A percentile compares a stretch with the other conserved stretches of the same genome.
phyloP scores from a whole-genome alignment of 2,113 vertebrate species.

The Tenrec ecaudatus region DNA sequence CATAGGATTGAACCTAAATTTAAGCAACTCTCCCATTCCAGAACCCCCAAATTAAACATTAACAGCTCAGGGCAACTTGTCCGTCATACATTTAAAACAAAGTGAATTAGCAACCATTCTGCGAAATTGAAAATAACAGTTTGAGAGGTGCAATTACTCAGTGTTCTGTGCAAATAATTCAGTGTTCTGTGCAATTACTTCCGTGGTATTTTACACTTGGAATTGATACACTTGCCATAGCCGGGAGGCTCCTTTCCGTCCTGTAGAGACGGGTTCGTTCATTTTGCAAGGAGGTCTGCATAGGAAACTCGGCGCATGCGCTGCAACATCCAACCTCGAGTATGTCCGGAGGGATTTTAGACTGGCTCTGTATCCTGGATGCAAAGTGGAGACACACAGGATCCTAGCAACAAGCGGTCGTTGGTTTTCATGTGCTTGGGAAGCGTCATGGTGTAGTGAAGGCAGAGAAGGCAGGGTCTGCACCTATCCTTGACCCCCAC shows the following conservation, averaged over 20 bases:
- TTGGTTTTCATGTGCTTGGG: conserved; percentile 36
- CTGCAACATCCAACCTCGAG: background rate
- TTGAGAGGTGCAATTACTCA: conserved; percentile 1
- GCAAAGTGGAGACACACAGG: background rate
- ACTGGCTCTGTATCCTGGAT: conserved; percentile 27
- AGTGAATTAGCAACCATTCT: conserved; percentile 50
- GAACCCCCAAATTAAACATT: conserved; percentile 45
- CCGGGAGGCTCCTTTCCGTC: conserved; percentile 18
- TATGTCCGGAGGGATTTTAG: background rate
- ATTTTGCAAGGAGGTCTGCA: background rate
- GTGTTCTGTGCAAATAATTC: conserved; percentile 5
- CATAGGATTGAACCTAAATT: background rate
- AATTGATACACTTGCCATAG: background rate
- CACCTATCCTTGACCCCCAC: too few relatives aligned
- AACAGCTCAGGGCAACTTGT: conserved; percentile 5
- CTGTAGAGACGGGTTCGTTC: background rate
- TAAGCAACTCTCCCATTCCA: conserved; percentile 57
- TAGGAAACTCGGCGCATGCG: background rate
- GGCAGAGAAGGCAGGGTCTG: background rate
- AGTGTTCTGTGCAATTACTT: background rate
- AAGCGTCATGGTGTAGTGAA: background rate
- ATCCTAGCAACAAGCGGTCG: background rate
- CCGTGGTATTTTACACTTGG: background rate
- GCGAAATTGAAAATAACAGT: conserved; percentile 58
- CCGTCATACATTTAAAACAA: conserved; percentile 50